These are phyloP conservation scores for Polypterus senegalus DNA, from an alignment of 2,113 vertebrate genomes.

Conservation along the genomic window DNA sequence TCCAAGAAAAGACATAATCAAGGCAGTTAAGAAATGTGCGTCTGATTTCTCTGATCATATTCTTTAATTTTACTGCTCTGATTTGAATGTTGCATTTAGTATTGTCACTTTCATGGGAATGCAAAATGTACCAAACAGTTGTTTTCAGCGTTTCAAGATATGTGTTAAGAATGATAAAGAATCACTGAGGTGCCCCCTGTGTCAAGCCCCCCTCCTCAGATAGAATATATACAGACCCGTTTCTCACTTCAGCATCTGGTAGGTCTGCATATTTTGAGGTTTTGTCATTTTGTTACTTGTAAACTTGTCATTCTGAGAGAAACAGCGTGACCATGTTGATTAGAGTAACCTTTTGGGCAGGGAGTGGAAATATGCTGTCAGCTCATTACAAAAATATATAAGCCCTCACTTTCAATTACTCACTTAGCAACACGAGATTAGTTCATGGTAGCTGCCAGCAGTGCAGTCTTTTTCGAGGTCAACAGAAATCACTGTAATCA, in stretches of 20 bases:
- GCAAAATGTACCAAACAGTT: constrained; percentile 16
- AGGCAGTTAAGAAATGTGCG: too few relatives aligned
- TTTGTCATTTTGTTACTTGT: constrained; percentile 47
- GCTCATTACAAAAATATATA: constrained; percentile 71
- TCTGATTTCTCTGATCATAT: too few relatives aligned
- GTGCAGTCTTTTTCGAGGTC: constrained; percentile 43
- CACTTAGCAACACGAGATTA: constrained; percentile 50
- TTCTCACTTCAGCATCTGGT: constrained; percentile 38
- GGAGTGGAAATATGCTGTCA: constrained; percentile 59
- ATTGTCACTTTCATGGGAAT: not conserved
- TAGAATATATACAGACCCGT: constrained; percentile 20
- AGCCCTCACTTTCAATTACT: constrained; percentile 75
- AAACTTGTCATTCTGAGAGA: constrained; percentile 66
- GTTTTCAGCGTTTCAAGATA: constrained; percentile 16
- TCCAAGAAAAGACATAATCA: too few relatives aligned
- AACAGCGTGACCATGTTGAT: constrained; percentile 58
- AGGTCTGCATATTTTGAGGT: constrained; percentile 25
- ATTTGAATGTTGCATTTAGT: too few relatives aligned
- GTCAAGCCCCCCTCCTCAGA: not conserved
- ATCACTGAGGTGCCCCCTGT: constrained; percentile 21
- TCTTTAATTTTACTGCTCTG: too few relatives aligned
- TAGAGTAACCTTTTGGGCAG: constrained; percentile 36
- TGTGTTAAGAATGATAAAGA: constrained; percentile 21
- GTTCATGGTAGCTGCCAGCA: constrained; percentile 49
- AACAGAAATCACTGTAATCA: constrained; percentile 49